Percentiles rank a stretch among this genome's conserved stretches.
phyloP scores from a whole-genome alignment of 2,113 vertebrate genomes.

The Cyprinodon brontotheroides region DNA sequence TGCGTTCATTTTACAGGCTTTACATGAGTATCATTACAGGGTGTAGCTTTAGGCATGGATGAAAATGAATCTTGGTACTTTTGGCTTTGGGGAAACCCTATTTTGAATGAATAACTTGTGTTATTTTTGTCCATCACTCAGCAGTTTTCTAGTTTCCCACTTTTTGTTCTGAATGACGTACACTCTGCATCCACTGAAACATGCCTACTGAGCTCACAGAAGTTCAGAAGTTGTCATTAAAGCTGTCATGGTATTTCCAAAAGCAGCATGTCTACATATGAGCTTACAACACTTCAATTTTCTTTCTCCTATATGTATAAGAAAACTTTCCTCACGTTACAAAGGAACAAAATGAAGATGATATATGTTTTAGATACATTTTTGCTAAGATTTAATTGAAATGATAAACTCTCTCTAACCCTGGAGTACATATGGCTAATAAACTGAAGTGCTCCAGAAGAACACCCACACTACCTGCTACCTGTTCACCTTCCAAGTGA shows the following conservation, averaged over 20 bases:
- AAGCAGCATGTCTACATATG: neutral
- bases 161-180: conserved; percentile 26
- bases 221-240: conserved; percentile 19
- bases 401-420: no score
- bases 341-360: no score
- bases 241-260: conserved; percentile 9
- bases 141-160: conserved; percentile 42
- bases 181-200: conserved; percentile 34
- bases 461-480: no score
- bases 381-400: no score
- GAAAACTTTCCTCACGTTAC: no score
- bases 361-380: no score
- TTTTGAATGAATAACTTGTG: conserved; percentile 31
- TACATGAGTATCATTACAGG: conserved; percentile 6
- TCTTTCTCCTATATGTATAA: no score
- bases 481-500: neutral
- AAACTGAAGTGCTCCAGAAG: neutral
- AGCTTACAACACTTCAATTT: neutral
- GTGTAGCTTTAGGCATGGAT: conserved; percentile 15
- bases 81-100: conserved; percentile 37
- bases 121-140: conserved; percentile 56
- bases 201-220: conserved; percentile 34
- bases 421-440: neutral
- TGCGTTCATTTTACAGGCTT: conserved; percentile 9
- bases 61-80: conserved; percentile 26